Percentiles rank a stretch among this genome's conserved stretches.
Conservation (phyloP, 1,140 invertebrate species). For the Helicoverpa zea region DNA sequence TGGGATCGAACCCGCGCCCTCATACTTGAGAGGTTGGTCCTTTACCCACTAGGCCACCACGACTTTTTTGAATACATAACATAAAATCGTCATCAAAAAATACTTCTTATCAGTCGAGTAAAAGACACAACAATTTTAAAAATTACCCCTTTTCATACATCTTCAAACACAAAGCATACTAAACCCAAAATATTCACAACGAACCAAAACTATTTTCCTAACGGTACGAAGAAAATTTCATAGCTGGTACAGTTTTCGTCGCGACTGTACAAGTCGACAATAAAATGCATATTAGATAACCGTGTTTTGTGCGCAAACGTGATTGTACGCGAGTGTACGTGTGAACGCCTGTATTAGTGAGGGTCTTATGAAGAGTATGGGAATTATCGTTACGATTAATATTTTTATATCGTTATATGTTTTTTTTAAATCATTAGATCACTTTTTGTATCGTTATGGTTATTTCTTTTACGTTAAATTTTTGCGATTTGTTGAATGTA, state of each 20-base stretch:
- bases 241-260: conserved; percentile 57
- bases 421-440: too few species aligned
- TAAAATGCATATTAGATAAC: conserved; percentile 84
- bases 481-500: neutral
- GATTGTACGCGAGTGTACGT: conserved; percentile 65
- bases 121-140: too few species aligned
- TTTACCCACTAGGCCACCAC: too few species aligned
- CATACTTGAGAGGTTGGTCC: too few species aligned
- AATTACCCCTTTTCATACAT: too few species aligned
- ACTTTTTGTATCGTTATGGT: conserved; percentile 16
- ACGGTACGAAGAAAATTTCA: conserved; percentile 49
- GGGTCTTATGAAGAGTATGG: conserved; percentile 7
- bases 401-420: too few species aligned
- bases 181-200: neutral
- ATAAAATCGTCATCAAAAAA: too few species aligned
- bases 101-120: too few species aligned
- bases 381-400: conserved; percentile 43
- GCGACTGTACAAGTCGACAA: conserved; percentile 60
- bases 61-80: too few species aligned
- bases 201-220: conserved; percentile 48
- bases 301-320: conserved; percentile 75
- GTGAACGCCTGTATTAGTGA: conserved; percentile 43
- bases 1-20: too few species aligned
- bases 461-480: neutral
- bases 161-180: neutral